A percentile compares a stretch with the other conserved stretches of the same genome.
Evolutionary conservation across 1,140 invertebrate genomes (phyloP).

Genomic region (Rhizoglyphus robini): DNA sequence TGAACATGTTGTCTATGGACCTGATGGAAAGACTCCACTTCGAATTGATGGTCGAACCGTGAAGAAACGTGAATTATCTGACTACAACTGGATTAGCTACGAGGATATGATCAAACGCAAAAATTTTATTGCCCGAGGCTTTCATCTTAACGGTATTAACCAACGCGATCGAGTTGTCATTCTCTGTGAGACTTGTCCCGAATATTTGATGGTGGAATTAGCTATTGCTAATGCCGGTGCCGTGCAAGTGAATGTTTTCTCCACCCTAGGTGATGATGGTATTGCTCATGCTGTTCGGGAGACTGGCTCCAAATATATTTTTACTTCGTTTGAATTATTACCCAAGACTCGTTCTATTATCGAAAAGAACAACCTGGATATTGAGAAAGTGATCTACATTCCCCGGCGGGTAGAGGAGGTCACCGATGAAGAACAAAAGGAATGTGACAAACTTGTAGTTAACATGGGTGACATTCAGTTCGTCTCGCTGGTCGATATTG

Average conservation of each 20-base stretch:
- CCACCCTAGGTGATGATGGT: slow-evolving; percentile 88
- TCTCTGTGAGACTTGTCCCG: slow-evolving; percentile 87
- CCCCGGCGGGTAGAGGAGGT: neutral
- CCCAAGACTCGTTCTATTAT: slow-evolving; percentile 16
- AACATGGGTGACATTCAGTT: neutral
- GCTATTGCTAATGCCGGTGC: slow-evolving; percentile 25
- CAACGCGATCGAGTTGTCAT: slow-evolving; percentile 66
- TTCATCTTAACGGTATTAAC: slow-evolving; percentile 39
- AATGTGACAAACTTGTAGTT: neutral
- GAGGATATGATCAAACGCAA: slow-evolving; percentile 59
- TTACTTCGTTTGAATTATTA: slow-evolving; percentile 54
- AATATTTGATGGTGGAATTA: slow-evolving; percentile 82
- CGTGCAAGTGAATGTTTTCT: slow-evolving; percentile 82
- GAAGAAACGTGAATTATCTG: slow-evolving; percentile 5
- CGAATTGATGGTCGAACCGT: slow-evolving; percentile 12
- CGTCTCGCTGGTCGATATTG: neutral
- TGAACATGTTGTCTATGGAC: neutral
- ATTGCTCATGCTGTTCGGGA: slow-evolving; percentile 90
- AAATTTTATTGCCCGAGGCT: slow-evolving; percentile 58
- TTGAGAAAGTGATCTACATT: slow-evolving; percentile 10
- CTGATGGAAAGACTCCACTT: slow-evolving; percentile 5
- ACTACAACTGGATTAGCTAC: slow-evolving; percentile 42
- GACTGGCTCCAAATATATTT: slow-evolving; percentile 58
- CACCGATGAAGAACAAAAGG: neutral
- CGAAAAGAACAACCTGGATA: neutral